Conservation (phyloP, 2,888 invertebrate species). For the Torymus aiolomorphi region DNA sequence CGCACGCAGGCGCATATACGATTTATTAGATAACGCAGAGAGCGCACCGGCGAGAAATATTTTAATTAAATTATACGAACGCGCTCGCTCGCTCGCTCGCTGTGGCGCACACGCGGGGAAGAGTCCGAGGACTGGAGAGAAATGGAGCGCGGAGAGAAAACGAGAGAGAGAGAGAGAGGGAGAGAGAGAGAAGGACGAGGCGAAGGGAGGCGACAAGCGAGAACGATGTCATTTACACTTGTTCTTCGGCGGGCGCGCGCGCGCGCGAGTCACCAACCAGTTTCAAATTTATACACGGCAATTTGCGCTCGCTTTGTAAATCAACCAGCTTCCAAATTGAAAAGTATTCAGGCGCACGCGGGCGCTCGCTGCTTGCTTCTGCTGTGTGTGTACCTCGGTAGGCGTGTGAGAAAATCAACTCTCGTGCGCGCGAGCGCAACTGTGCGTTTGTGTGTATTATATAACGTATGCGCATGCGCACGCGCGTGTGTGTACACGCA, state of each 20-base stretch:
- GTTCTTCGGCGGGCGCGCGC: slow-evolving; percentile 35
- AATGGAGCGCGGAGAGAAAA: slow-evolving; percentile 1
- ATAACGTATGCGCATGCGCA: neutral
- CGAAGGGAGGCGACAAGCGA: slow-evolving; percentile 36
- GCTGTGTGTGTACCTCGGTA: slow-evolving; percentile 6
- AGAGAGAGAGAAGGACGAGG: slow-evolving; percentile 25
- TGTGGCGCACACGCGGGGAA: neutral
- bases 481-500: too few species aligned
- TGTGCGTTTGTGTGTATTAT: neutral
- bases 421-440: neutral
- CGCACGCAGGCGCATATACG: neutral
- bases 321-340: slow-evolving; percentile 47
- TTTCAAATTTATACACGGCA: slow-evolving; percentile 60
- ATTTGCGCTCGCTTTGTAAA: slow-evolving; percentile 57
- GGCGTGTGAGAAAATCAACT: slow-evolving; percentile 53
- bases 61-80: slow-evolving; percentile 51
- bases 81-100: neutral
- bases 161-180: slow-evolving; percentile 14
- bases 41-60: slow-evolving; percentile 35
- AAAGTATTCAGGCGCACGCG: slow-evolving; percentile 28
- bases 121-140: too few species aligned
- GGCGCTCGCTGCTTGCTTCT: neutral
- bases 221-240: slow-evolving; percentile 59
- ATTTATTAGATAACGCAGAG: slow-evolving; percentile 43
- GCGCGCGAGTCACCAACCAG: slow-evolving; percentile 47